Base-by-base conservation (phyloP, 2,888 invertebrate species). In the Hirtodrosophila alboralis region DNA sequence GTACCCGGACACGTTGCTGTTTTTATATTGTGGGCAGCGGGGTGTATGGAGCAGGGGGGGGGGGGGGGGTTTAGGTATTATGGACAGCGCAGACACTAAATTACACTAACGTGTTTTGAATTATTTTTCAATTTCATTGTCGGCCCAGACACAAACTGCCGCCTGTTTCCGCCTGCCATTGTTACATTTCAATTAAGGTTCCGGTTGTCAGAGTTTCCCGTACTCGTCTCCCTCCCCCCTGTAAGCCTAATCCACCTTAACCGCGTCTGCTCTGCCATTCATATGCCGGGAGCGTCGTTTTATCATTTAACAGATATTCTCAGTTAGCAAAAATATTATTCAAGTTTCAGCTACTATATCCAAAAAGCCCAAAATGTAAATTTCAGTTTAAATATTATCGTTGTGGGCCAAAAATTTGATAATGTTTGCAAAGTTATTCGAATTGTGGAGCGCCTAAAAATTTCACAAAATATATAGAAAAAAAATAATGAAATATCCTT, bases 31-130 rank as follows among this genome's bases (percentile, higher is more conserved):
- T 18, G 18, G 18, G 18, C 5, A 5, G 18, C 18, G 18, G 18
- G 18, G 58, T 59, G 58, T 18, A 47, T 12, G n/a, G 18, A 18
- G 18, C 18, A 18, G 18, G 2, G 10, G 14, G 1, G 4, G 10
- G 12, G 27, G 31, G 9, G 27, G 13, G 37, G 13, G 18, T 16
- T n/a, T 12, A 41, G 52, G 30, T 49, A 59, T 59, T 56, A 52
- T 53, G 51, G 53, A 40, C 64, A 44, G 68, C 43, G 59, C 56
- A 75, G 85, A 75, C 85, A 87, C 79, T 84, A 88, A 88, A 88
- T 88, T 89, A 87, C 86, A 77, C 79, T 88, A 87, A 88, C 88
- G 88, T 88, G 88, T 87, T 84, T 86, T 69, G 89, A 88, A 88
- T 88, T 88, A 88, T 88, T 88, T 88, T 88, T 84, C 68, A 81